Evolutionary conservation across 2,888 invertebrate genomes (phyloP).

Genomic region (Dicranocentrus wangi): DNA sequence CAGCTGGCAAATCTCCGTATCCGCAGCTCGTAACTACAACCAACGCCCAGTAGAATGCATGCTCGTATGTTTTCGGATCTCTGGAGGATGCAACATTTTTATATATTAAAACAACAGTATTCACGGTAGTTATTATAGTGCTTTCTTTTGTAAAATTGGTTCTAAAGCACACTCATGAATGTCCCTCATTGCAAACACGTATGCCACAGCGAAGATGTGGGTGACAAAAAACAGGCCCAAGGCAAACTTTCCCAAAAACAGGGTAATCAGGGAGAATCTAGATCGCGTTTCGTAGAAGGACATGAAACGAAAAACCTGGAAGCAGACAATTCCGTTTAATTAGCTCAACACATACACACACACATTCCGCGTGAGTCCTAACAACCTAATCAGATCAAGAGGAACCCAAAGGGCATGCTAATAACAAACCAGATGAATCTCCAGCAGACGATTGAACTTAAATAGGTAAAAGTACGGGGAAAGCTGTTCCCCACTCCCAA

Average conservation of each 20-base stretch:
- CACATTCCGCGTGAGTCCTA: background rate
- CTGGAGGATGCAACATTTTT: background rate
- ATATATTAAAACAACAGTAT: background rate
- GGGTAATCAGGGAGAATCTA: slow-evolving; percentile 34
- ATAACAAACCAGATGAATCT: slow-evolving; percentile 63
- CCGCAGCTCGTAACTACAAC: slow-evolving; percentile 65
- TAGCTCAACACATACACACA: background rate
- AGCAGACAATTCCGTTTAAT: background rate
- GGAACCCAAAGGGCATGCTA: too few species aligned
- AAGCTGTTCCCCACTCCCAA: slow-evolving; percentile 16
- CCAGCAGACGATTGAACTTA: slow-evolving; percentile 66
- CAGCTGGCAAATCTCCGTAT: slow-evolving; percentile 64
- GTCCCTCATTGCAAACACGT: slow-evolving; percentile 58
- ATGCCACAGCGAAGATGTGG: slow-evolving; percentile 63
- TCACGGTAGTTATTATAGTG: background rate
- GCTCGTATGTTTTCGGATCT: background rate
- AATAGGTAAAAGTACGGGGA: slow-evolving; percentile 66
- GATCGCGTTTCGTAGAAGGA: slow-evolving; percentile 25
- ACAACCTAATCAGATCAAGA: slow-evolving; percentile 18
- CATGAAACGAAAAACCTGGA: slow-evolving; percentile 37
- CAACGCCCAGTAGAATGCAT: slow-evolving; percentile 66
- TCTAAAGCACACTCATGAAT: slow-evolving; percentile 10
- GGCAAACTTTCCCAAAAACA: slow-evolving; percentile 51
- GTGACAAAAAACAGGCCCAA: slow-evolving; percentile 56
- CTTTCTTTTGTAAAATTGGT: background rate